These are phyloP conservation scores for Cyclargus thomasi DNA, from an alignment of 1,140 invertebrate species.

Conservation along the genomic window DNA sequence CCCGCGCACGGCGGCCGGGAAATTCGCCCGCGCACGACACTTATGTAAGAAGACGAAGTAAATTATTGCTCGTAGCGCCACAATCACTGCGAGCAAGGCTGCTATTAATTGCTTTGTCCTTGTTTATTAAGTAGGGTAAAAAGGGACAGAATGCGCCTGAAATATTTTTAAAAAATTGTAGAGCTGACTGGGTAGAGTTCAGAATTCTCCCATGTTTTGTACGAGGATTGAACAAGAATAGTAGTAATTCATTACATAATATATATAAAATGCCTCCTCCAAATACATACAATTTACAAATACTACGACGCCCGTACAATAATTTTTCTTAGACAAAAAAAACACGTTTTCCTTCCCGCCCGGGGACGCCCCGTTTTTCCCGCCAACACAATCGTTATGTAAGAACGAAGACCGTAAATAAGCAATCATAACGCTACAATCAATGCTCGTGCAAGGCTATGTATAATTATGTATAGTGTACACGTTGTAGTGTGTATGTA, in stretches of 20 bases:
- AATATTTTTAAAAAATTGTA: neutral
- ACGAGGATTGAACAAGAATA: too few species aligned
- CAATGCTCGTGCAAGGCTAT: slow-evolving; percentile 9
- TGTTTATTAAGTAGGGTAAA: neutral
- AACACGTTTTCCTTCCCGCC: too few species aligned
- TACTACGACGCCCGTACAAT: neutral
- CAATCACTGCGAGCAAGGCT: slow-evolving; percentile 12
- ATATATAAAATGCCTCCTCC: too few species aligned
- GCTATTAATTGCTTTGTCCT: neutral
- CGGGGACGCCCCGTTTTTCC: neutral
- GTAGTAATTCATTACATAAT: too few species aligned
- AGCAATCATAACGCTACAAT: slow-evolving; percentile 9
- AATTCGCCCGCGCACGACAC: slow-evolving; percentile 26
- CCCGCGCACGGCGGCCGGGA: slow-evolving; percentile 29
- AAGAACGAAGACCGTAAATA: neutral
- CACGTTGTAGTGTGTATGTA: too few species aligned
- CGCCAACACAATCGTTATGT: neutral
- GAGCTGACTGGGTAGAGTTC: too few species aligned
- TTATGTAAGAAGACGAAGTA: slow-evolving; percentile 23
- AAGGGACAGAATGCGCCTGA: neutral
- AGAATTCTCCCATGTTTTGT: too few species aligned
- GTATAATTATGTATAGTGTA: neutral
- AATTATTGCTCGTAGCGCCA: slow-evolving; percentile 14
- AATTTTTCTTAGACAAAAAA: neutral
- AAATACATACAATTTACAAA: neutral